A percentile compares a stretch with the other conserved stretches of the same genome.
Evolutionary conservation across 2,888 invertebrate species (phyloP).

Genomic region (Lasioglossum vierecki): DNA sequence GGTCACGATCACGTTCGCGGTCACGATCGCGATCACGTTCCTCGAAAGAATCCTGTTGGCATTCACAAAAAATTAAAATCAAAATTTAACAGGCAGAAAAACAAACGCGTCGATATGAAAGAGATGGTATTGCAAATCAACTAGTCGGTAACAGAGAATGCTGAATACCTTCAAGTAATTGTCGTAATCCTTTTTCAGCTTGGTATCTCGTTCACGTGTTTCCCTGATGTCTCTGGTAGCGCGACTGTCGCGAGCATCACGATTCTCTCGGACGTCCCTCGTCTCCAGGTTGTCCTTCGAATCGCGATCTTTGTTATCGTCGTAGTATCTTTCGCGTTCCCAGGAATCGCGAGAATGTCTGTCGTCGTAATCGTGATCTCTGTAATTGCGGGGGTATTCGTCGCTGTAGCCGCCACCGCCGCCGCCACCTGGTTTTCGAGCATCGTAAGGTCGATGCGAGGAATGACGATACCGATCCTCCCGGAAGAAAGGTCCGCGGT

Average conservation of each 20-base stretch:
- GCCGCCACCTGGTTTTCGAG: constrained; percentile 68
- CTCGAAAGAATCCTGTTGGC: constrained; percentile 75
- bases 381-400: constrained; percentile 74
- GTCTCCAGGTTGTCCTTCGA: constrained; percentile 63
- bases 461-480: constrained; percentile 80
- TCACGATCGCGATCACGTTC: constrained; percentile 56
- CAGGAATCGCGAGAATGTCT: constrained; percentile 80
- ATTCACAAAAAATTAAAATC: constrained; percentile 2
- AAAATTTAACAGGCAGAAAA: background rate
- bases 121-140: background rate
- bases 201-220: constrained; percentile 64
- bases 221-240: constrained; percentile 71
- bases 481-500: constrained; percentile 67
- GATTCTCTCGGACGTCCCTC: constrained; percentile 39
- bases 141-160: background rate
- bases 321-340: constrained; percentile 80
- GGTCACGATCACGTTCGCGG: constrained; percentile 25
- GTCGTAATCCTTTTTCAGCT: constrained; percentile 82
- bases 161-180: constrained; percentile 80
- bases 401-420: constrained; percentile 67
- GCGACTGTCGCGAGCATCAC: constrained; percentile 72
- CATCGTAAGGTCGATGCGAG: constrained; percentile 76
- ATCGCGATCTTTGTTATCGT: constrained; percentile 75
- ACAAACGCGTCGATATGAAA: background rate
- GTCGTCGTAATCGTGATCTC: constrained; percentile 82